Base-by-base conservation (phyloP, 30 jellyfish, hydroid and myxozoan species). In the Aurelia sp. region DNA sequence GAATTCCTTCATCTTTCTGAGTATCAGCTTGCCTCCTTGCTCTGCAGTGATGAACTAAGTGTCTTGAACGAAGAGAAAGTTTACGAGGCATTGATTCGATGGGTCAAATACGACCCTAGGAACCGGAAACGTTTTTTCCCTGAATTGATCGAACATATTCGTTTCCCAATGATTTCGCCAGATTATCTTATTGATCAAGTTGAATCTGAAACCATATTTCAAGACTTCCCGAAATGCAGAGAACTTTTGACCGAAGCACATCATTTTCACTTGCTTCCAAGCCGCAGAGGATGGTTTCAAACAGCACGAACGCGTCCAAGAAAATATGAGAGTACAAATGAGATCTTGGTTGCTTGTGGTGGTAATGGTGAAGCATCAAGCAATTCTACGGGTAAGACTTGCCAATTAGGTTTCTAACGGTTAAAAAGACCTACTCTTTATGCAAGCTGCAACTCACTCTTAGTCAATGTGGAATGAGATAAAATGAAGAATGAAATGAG, bases 101-200 rank as follows among this genome's bases (percentile, higher is more conserved):
- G 99, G 99, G 92, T 89, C 30, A 90, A 90, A 76, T 78, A 95
- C 76, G 97, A 86, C 60, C 73, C 82, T 0, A 73, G 88, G 40
- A 78, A 74, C 60, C 51, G 98, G 60, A 82, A 87, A 57, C 41
- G 83, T 5, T 79, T 64, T 60, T 95, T 95, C 74, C 92, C 92
- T n/a, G 97, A 89, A 15, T 90, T 95, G 1, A 74, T 95, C 31
- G 96, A 90, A 60, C 98, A 89, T 66, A 80, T 95, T 33, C 96
- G 99, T 15, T 86, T 95, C 37, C 99, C 99, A 18, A 82, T 95
- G 97, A 74, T 95, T 67, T 83, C 97, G n/a, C 96, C 98, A 1
- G 99, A 95, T 79, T 95, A 95, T 69, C 93, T 95, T n/a, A 81
- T 95, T 50, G 99, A 95, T 57, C 98, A 87, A 69, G 98, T 95